Evolutionary conservation across 2,888 invertebrate genomes (phyloP).

Genomic region (Euplagia quadripunctaria): DNA sequence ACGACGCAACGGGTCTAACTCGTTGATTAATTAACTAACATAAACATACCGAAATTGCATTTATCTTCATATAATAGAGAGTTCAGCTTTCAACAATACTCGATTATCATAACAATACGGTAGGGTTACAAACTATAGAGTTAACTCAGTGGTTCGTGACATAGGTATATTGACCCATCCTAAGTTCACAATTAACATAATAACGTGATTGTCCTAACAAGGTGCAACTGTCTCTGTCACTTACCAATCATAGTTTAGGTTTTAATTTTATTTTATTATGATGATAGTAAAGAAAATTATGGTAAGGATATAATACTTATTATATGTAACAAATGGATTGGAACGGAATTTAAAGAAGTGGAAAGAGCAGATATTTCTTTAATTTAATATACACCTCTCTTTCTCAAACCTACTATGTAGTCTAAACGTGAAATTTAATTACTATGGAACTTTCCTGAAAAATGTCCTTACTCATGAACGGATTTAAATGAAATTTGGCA

Average conservation of each 20-base stretch:
- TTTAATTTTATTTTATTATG: not conserved
- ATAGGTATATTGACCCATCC: constrained; percentile 43
- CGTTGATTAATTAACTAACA: constrained; percentile 26
- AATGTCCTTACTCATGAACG: no score
- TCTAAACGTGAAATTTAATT: no score
- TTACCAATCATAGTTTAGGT: not conserved
- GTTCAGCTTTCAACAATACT: constrained; percentile 51
- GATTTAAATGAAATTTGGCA: not conserved
- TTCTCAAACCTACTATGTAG: no score
- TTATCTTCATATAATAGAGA: constrained; percentile 34
- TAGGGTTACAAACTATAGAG: constrained; percentile 46
- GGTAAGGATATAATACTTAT: not conserved
- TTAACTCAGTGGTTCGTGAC: constrained; percentile 50
- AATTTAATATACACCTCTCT: no score
- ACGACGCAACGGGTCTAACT: constrained; percentile 51
- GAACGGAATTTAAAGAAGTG: no score
- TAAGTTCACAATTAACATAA: constrained; percentile 57
- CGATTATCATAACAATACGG: constrained; percentile 60
- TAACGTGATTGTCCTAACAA: constrained; percentile 45
- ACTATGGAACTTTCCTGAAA: no score
- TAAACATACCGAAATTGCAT: constrained; percentile 16
- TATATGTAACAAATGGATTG: no score
- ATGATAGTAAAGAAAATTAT: not conserved
- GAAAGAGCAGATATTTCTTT: no score
- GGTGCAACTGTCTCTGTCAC: constrained; percentile 22